Evolutionary conservation across 2,888 invertebrate genomes (phyloP).

Genomic region (Piscicola geometra): DNA sequence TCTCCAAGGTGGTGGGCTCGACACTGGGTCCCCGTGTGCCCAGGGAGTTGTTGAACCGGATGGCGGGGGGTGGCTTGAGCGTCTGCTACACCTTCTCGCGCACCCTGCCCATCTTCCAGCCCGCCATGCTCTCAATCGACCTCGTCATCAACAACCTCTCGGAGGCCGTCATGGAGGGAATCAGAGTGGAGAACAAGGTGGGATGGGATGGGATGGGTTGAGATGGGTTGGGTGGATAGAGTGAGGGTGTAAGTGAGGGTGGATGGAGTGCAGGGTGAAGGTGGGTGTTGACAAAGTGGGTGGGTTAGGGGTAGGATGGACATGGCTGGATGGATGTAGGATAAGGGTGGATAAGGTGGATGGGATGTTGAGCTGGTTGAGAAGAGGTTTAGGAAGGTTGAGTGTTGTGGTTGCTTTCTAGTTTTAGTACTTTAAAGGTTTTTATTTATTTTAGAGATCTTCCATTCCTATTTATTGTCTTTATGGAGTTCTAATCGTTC

Average conservation of each 20-base stretch:
- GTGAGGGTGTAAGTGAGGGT: too few relatives aligned
- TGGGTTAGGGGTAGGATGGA: too few relatives aligned
- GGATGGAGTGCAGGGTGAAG: too few relatives aligned
- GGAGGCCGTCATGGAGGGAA: constrained; percentile 64
- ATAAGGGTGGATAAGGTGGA: too few relatives aligned
- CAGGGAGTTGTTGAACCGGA: constrained; percentile 53
- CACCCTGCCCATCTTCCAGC: constrained; percentile 65
- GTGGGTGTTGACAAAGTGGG: background rate
- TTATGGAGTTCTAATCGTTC: too few relatives aligned
- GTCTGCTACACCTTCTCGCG: constrained; percentile 54
- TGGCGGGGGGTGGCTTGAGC: constrained; percentile 57
- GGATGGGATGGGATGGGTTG: constrained; percentile 22
- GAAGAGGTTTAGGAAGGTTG: too few relatives aligned
- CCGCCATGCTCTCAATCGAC: constrained; percentile 75
- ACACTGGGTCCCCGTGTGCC: constrained; percentile 32
- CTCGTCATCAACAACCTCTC: constrained; percentile 72
- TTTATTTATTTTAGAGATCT: too few relatives aligned
- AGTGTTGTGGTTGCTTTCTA: too few relatives aligned
- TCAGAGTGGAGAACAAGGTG: constrained; percentile 72
- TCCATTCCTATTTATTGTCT: too few relatives aligned
- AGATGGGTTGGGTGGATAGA: background rate
- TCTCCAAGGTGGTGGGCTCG: constrained; percentile 41
- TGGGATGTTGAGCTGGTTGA: too few relatives aligned
- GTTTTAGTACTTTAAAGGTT: too few relatives aligned
- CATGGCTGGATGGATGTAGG: too few relatives aligned